Evolutionary conservation across 2,797 vertebrate species (phyloP).

Genomic region (Enteromius anoplus): DNA sequence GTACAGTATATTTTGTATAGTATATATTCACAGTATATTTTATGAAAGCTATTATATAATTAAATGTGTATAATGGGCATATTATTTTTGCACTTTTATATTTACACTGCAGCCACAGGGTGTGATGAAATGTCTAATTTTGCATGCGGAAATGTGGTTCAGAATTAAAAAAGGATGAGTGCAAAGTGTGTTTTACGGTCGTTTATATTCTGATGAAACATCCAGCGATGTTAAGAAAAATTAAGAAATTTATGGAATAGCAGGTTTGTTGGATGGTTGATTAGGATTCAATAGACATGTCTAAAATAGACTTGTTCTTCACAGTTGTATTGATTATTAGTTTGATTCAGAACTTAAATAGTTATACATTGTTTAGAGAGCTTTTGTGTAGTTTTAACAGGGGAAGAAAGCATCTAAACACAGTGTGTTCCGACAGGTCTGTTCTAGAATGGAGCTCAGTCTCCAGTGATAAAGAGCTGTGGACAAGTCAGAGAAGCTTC

Average conservation of each 20-base stretch:
- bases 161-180: neutral
- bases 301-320: neutral
- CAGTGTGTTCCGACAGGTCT: neutral
- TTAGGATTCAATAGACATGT: neutral
- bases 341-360: neutral
- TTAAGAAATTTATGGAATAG: neutral
- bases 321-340: neutral
- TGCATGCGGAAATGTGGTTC: neutral
- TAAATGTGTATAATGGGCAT: too few relatives aligned
- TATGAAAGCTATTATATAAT: neutral
- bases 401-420: neutral
- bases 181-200: neutral
- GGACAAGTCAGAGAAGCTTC: neutral
- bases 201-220: neutral
- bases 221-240: neutral
- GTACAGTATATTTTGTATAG: neutral
- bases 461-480: neutral
- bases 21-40: neutral
- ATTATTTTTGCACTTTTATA: neutral
- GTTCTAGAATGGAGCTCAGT: conserved; percentile 3
- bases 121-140: neutral
- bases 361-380: neutral
- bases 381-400: neutral
- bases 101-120: neutral
- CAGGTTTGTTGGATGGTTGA: neutral